A percentile compares a stretch with the other conserved stretches of the same genome.
phyloP scores from a whole-genome alignment of 2,888 invertebrate genomes.

The Gastracanthus pulcherrimus region DNA sequence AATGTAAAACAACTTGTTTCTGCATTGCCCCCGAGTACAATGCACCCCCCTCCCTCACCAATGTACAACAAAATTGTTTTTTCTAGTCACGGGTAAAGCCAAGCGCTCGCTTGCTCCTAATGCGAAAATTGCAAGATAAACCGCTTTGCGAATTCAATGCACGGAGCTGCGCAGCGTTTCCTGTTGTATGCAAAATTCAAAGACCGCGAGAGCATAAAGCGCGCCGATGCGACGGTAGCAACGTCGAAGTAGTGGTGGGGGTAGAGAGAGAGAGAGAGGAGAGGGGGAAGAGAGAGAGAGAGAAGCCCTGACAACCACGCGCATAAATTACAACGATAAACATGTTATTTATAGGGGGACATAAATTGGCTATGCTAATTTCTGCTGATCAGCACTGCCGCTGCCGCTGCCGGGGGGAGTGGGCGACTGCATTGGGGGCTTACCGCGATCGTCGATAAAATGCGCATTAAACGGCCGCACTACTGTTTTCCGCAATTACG shows the following conservation, averaged over 20 bases:
- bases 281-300: slow-evolving; percentile 21
- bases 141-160: slow-evolving; percentile 48
- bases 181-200: slow-evolving; percentile 53
- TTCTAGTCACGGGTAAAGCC: background rate
- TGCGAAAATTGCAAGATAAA: slow-evolving; percentile 51
- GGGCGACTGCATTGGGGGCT: slow-evolving; percentile 70
- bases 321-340: slow-evolving; percentile 77
- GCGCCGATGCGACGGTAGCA: slow-evolving; percentile 2
- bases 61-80: background rate
- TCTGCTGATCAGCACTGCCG: slow-evolving; percentile 73
- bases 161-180: slow-evolving; percentile 12
- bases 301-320: slow-evolving; percentile 56
- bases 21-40: too few species aligned
- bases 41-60: too few species aligned
- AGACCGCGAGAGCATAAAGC: slow-evolving; percentile 48
- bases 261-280: slow-evolving; percentile 23
- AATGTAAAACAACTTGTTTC: background rate
- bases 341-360: slow-evolving; percentile 75
- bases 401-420: slow-evolving; percentile 39
- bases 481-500: slow-evolving; percentile 56
- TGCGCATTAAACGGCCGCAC: slow-evolving; percentile 44
- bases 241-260: slow-evolving; percentile 13
- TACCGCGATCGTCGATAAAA: slow-evolving; percentile 67
- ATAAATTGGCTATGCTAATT: slow-evolving; percentile 77
- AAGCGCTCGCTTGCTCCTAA: background rate